Base-by-base conservation (phyloP, 2,113 vertebrate species). In the Gallinago jamesoni region DNA sequence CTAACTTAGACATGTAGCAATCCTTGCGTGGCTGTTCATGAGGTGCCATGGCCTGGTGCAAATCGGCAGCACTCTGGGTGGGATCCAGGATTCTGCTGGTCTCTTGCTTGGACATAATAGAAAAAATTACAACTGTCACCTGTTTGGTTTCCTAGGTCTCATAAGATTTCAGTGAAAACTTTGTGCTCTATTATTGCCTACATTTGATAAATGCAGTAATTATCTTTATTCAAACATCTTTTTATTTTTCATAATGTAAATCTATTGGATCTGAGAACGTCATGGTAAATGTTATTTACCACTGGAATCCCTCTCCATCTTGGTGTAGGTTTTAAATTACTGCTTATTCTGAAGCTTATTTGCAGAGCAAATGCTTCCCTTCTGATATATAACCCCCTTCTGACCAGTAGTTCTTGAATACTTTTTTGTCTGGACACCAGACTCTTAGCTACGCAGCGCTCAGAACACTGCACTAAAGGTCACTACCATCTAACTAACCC, bases 391-490 rank as follows among this genome's bases (percentile, higher is more conserved):
- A 80, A 37, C 3, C 6, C 4, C 10, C 23, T 83, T 59, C 64
- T 78, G 48, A 90, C 62, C 37, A 84, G 48, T 37, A 82, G 35
- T 39, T 95, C 82, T 83, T 82, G 69, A 95, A 70, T 16, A 48
- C 33, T 81, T 18, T 84, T 70, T 48, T 89, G 45, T 33, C 39
- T 89, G 76, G 88, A 81, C 88, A 87, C 19, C 28, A 72, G 60
- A 24, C 72, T 92, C 87, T 90, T 57, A 79, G 74, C 70, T 62
- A 73, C 7, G 4, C 10, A 55, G 66, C 53, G 55, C 64, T 93
- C 84, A 88, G 84, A 96, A 93, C 78, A 90, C 23, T 8, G 55
- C 3, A 10, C 63, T 50, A 64, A 96, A 95, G 86, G 90, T 76
- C 92, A 94, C 53, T 30, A 57, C 39, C 79, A 53, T 45, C 76